A percentile compares a stretch with the other conserved stretches of the same genome.
phyloP scores from a whole-genome alignment of 2,888 invertebrate genomes.

The Congeria kusceri region DNA sequence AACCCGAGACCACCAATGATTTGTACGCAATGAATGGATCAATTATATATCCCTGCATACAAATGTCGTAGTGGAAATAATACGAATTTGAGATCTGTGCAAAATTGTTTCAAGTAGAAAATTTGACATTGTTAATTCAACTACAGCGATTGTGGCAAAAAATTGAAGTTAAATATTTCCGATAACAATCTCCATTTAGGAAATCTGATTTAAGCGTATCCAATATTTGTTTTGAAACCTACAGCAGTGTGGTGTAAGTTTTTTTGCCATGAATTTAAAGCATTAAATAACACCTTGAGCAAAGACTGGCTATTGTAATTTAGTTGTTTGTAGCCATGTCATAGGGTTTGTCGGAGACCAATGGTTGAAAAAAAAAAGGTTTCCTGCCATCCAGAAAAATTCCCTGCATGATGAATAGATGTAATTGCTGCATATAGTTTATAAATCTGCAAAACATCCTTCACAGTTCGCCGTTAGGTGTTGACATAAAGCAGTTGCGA shows the following conservation, averaged over 20 bases:
- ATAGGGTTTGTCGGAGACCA: no score
- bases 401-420: no score
- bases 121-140: constrained; percentile 24
- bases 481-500: no score
- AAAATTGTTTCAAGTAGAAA: constrained; percentile 36
- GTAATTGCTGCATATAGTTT: no score
- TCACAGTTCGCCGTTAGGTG: no score
- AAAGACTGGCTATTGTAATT: no score
- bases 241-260: constrained; percentile 11
- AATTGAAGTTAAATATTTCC: constrained; percentile 2
- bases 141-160: constrained; percentile 12
- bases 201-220: not conserved
- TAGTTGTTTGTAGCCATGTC: no score
- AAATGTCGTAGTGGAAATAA: constrained; percentile 13
- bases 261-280: not conserved
- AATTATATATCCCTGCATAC: constrained; percentile 44
- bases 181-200: constrained; percentile 2
- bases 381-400: no score
- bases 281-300: not conserved
- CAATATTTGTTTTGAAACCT: constrained; percentile 13
- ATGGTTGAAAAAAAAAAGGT: no score
- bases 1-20: constrained; percentile 37
- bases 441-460: no score
- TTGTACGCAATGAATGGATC: constrained; percentile 29
- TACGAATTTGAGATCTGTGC: constrained; percentile 16